A percentile compares a stretch with the other conserved stretches of the same genome.
Evolutionary conservation across 53 echinoderm and acorn worm genomes (phyloP).

Genomic region (Echinometra lucunter): DNA sequence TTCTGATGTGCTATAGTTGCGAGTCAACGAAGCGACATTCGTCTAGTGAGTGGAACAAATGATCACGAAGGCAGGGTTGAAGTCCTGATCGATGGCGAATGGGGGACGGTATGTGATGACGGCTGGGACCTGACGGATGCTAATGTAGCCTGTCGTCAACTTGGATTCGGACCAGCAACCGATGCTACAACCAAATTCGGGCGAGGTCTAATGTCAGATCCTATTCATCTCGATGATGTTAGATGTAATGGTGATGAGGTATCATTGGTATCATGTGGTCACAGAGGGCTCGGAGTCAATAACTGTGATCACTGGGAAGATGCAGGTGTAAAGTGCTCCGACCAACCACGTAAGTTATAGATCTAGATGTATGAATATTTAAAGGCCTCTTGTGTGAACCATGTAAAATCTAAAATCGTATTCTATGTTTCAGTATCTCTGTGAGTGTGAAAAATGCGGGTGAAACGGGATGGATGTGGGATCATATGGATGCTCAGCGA

Average conservation of each 20-base stretch:
- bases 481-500: no score
- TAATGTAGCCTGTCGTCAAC: constrained; percentile 62
- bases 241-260: constrained; percentile 49
- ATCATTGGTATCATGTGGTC: background rate
- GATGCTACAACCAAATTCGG: background rate
- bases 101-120: constrained; percentile 71
- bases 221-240: constrained; percentile 53
- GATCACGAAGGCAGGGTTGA: constrained; percentile 64
- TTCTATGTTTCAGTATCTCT: no score
- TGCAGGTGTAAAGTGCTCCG: background rate
- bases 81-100: constrained; percentile 23
- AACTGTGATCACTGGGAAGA: background rate
- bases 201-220: constrained; percentile 56
- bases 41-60: background rate
- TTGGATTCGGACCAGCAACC: constrained; percentile 60
- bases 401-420: no score
- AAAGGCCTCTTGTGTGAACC: no score
- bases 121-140: constrained; percentile 57
- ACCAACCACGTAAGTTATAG: background rate
- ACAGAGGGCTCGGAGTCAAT: background rate
- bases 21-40: constrained; percentile 9
- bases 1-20: background rate
- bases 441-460: no score
- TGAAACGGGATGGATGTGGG: no score
- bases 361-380: no score